These are phyloP conservation scores for Gymnoscelis rufifasciata DNA, from an alignment of 2,888 invertebrate species.

Conservation along the genomic window DNA sequence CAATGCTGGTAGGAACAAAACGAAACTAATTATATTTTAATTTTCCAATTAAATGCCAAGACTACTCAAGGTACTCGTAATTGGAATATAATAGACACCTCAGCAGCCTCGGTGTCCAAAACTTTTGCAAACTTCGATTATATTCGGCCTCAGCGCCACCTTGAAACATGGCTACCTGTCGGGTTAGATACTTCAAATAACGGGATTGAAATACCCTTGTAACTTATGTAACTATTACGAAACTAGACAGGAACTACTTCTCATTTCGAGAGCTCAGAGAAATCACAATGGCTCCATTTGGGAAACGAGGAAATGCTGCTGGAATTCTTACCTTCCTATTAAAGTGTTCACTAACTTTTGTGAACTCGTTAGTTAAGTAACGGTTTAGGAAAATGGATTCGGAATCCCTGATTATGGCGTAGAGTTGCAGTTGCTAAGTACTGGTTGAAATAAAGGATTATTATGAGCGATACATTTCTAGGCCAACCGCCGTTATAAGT, in stretches of 20 bases:
- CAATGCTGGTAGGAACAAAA: too few relatives aligned
- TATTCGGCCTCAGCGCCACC: slow-evolving; percentile 52
- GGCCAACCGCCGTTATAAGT: too few relatives aligned
- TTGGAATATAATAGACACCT: slow-evolving; percentile 35
- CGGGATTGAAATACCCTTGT: slow-evolving; percentile 40
- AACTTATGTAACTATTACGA: slow-evolving; percentile 32
- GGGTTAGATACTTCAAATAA: slow-evolving; percentile 41
- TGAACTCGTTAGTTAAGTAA: slow-evolving; percentile 14
- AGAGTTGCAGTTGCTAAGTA: slow-evolving; percentile 6
- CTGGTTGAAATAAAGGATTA: background rate
- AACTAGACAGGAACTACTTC: slow-evolving; percentile 27
- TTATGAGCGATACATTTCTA: too few relatives aligned
- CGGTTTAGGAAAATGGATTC: slow-evolving; percentile 13
- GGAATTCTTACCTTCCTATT: slow-evolving; percentile 19
- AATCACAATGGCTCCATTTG: slow-evolving; percentile 21
- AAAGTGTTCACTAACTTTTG: slow-evolving; percentile 2
- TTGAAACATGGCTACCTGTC: slow-evolving; percentile 59
- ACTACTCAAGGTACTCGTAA: slow-evolving; percentile 17
- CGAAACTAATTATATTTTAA: too few relatives aligned
- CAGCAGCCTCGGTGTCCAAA: slow-evolving; percentile 51
- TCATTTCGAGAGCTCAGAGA: slow-evolving; percentile 15
- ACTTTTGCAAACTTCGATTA: slow-evolving; percentile 61
- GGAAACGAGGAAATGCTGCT: slow-evolving; percentile 13
- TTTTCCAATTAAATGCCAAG: too few relatives aligned
- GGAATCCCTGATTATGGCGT: background rate